Conservation (phyloP, 2,888 invertebrate genomes). For the Ophion ellenae region DNA sequence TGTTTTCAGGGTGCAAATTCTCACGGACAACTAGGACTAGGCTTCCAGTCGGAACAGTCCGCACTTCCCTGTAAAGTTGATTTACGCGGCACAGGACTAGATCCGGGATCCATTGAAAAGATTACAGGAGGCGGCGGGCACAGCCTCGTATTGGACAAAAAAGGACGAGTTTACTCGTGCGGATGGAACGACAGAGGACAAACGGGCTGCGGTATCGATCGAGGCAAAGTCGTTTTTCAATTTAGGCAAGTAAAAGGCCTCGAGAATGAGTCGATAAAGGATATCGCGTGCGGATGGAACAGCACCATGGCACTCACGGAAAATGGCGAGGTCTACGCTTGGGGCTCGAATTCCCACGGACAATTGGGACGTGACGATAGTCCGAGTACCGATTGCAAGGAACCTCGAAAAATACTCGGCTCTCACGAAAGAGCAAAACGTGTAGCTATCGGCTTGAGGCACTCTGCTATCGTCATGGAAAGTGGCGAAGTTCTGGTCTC, state of each 20-base stretch:
- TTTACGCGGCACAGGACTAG: constrained; percentile 78
- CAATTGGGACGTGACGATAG: constrained; percentile 86
- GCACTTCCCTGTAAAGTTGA: constrained; percentile 85
- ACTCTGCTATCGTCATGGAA: constrained; percentile 87
- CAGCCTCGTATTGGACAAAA: constrained; percentile 88
- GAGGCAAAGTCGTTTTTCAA: constrained; percentile 83
- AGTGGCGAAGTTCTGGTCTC: constrained; percentile 87
- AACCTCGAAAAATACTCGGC: constrained; percentile 82
- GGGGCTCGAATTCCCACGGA: constrained; percentile 93
- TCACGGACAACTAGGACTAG: constrained; percentile 91
- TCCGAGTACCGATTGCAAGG: constrained; percentile 65
- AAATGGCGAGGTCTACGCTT: constrained; percentile 89
- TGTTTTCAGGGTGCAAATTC: constrained; percentile 91
- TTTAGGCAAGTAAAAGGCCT: constrained; percentile 72
- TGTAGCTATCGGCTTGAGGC: constrained; percentile 89
- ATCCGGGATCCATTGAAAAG: constrained; percentile 85
- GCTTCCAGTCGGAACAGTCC: constrained; percentile 88
- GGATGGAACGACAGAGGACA: constrained; percentile 92
- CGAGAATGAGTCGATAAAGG: constrained; percentile 85
- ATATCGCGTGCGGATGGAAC: constrained; percentile 93
- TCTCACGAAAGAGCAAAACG: constrained; percentile 85
- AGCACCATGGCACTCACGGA: constrained; percentile 90
- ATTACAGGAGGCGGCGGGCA: constrained; percentile 92
- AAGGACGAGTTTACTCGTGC: constrained; percentile 90
- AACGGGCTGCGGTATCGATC: constrained; percentile 86